Conservation (phyloP, 2,113 vertebrate genomes). For the Eolophus roseicapilla region DNA sequence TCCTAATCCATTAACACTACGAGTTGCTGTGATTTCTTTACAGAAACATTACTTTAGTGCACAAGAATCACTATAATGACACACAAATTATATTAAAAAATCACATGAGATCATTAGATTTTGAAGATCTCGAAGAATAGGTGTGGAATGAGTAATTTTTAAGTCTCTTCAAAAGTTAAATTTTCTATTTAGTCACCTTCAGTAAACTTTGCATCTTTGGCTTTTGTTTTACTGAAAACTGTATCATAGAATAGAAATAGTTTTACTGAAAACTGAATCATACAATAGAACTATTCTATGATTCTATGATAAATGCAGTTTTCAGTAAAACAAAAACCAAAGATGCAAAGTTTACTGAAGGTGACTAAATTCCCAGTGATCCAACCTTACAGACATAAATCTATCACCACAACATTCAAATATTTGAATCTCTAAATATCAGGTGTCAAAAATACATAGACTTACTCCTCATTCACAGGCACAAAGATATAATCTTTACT, state of each 20-base stretch:
- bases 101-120: not conserved
- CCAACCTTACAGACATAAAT: not conserved
- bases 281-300: not conserved
- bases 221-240: not conserved
- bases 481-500: constrained; percentile 96
- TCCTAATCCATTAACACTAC: not conserved
- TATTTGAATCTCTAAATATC: not conserved
- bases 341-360: not conserved
- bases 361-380: not conserved
- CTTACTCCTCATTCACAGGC: constrained; percentile 98
- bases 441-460: not conserved
- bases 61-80: not conserved
- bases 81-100: not conserved
- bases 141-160: not conserved
- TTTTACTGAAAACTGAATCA: not conserved
- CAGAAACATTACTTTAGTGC: not conserved
- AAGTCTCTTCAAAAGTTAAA: not conserved
- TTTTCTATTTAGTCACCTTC: not conserved
- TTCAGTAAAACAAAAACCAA: not conserved
- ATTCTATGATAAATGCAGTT: not conserved
- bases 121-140: not conserved
- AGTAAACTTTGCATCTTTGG: not conserved
- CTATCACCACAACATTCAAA: not conserved
- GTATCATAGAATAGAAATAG: not conserved
- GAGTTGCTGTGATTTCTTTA: not conserved